A percentile compares a stretch with the other conserved stretches of the same genome.
phyloP scores from a whole-genome alignment of 2,113 vertebrate genomes.

The Chascanopsetta lugubris region DNA sequence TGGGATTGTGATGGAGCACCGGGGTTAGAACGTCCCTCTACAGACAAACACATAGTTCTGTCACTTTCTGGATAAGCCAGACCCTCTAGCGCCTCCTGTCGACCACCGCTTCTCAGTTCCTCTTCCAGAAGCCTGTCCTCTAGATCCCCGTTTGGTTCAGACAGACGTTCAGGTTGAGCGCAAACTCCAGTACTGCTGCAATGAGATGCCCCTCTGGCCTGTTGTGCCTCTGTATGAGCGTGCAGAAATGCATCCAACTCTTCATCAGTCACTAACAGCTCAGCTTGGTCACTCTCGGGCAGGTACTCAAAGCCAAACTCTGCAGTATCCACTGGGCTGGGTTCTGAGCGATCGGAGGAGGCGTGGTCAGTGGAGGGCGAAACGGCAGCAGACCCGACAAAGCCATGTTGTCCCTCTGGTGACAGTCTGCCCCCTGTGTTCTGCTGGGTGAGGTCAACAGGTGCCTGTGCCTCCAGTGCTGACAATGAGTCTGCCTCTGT shows the following conservation, averaged over 20 bases:
- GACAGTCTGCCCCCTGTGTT: conserved; percentile 43
- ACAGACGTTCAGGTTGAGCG: conserved; percentile 42
- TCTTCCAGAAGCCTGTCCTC: conserved; percentile 45
- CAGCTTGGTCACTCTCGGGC: conserved; percentile 81
- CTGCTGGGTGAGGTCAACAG: conserved; percentile 9
- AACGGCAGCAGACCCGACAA: conserved; percentile 1
- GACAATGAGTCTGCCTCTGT: conserved; percentile 49
- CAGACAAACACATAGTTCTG: conserved; percentile 31
- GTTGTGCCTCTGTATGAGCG: conserved; percentile 76
- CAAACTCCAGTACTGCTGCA: conserved; percentile 35
- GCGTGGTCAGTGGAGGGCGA: conserved; percentile 21
- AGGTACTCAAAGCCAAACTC: conserved; percentile 81
- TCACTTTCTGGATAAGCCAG: conserved; percentile 73
- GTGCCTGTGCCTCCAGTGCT: conserved; percentile 21
- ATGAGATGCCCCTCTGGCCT: conserved; percentile 1
- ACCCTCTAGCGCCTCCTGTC: conserved; percentile 34
- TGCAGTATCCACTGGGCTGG: conserved; percentile 60
- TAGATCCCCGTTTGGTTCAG: conserved; percentile 40
- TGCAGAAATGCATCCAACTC: conserved; percentile 93
- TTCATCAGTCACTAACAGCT: conserved; percentile 86
- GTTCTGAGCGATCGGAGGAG: conserved; percentile 34
- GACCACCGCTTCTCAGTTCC: conserved; percentile 51
- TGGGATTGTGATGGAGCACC: conserved; percentile 53
- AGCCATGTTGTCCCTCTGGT: conserved; percentile 46
- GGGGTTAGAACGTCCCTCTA: conserved; percentile 49